Conservation (phyloP, 2,888 invertebrate species). For the Crepidodera aurea region DNA sequence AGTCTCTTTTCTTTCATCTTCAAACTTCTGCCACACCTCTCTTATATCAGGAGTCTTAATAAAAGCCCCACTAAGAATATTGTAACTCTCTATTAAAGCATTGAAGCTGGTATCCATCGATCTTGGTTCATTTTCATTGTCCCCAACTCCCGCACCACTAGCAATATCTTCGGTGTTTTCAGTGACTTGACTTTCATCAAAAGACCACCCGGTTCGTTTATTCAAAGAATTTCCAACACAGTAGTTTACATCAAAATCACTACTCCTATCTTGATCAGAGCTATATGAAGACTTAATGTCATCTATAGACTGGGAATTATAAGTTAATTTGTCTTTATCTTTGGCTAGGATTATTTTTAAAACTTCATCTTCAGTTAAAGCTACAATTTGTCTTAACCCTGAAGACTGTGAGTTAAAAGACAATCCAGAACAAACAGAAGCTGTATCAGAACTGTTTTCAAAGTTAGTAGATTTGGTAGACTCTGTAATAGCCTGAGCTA, state of each 20-base stretch:
- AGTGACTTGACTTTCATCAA: constrained; percentile 55
- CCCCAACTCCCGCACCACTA: constrained; percentile 23
- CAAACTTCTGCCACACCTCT: constrained; percentile 67
- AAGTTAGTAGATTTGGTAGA: constrained; percentile 34
- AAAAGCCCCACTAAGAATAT: constrained; percentile 61
- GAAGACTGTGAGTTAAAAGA: constrained; percentile 61
- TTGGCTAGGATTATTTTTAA: constrained; percentile 73
- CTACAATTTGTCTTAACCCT: constrained; percentile 64
- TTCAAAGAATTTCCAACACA: constrained; percentile 71
- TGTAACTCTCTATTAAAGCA: constrained; percentile 68
- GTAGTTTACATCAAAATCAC: constrained; percentile 41
- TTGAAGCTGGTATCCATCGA: constrained; percentile 66
- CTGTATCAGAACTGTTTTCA: constrained; percentile 55
- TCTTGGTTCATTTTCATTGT: constrained; percentile 44
- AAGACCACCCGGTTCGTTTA: constrained; percentile 72
- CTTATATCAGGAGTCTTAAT: constrained; percentile 66
- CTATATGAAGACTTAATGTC: constrained; percentile 38
- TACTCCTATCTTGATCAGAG: constrained; percentile 41
- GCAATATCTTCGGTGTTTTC: constrained; percentile 14
- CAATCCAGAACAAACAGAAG: constrained; percentile 58
- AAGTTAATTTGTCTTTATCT: constrained; percentile 48
- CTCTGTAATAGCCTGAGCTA: constrained; percentile 67
- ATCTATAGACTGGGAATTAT: constrained; percentile 34
- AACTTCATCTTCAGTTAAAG: constrained; percentile 76
- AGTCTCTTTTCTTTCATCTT: constrained; percentile 50